phyloP scores from a whole-genome alignment of 2,113 vertebrate species.

The Numenius arquata region DNA sequence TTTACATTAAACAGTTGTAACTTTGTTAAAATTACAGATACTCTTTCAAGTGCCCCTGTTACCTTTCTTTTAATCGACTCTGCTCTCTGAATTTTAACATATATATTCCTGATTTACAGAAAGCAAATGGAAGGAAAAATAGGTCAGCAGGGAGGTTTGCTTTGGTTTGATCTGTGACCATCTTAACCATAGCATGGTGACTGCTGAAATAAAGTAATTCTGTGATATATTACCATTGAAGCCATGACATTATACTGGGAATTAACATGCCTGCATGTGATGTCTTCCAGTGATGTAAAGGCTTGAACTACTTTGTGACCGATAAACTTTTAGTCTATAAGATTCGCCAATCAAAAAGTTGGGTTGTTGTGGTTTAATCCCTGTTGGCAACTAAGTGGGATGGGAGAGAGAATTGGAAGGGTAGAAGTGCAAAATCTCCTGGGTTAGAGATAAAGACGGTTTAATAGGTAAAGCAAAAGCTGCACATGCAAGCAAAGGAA shows the following conservation, averaged over 20 bases:
- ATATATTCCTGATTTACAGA: not conserved
- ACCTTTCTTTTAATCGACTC: not conserved
- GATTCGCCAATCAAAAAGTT: not conserved
- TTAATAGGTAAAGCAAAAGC: not conserved
- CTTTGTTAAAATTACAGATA: not conserved
- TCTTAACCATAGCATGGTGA: not conserved
- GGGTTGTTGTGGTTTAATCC: not conserved
- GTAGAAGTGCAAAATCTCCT: not conserved
- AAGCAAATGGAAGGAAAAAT: not conserved
- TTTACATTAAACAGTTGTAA: not conserved
- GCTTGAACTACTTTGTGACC: not conserved
- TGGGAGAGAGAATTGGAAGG: not conserved
- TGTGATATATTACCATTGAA: not conserved
- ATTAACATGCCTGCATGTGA: not conserved
- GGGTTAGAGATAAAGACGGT: not conserved
- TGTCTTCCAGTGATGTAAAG: not conserved
- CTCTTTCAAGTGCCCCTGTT: not conserved
- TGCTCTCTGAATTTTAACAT: not conserved
- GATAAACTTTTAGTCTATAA: not conserved
- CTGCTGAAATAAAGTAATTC: not conserved
- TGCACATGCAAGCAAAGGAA: not conserved
- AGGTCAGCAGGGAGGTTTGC: not conserved
- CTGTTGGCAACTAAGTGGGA: not conserved
- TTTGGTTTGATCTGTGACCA: not conserved
- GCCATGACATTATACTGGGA: not conserved